These are phyloP conservation scores for Crocodylus rhombifer DNA, from an alignment of 2,797 vertebrate species.

Conservation along the genomic window DNA sequence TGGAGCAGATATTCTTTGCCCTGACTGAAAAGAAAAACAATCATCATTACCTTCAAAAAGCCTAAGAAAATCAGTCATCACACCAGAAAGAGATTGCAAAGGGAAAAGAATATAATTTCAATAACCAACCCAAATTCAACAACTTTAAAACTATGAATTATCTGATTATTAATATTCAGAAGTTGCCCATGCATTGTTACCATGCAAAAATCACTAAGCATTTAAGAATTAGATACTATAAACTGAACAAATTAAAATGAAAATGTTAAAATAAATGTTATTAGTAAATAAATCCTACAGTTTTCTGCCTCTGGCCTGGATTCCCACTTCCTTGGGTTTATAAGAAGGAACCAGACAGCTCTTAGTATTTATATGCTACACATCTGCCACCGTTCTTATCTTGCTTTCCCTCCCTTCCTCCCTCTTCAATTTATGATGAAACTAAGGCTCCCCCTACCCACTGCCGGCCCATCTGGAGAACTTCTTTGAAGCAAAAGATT, in stretches of 20 bases:
- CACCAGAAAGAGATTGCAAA: neutral
- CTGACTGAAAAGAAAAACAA: constrained; percentile 24
- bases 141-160: neutral
- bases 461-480: neutral
- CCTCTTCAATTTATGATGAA: neutral
- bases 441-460: neutral
- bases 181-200: accelerated
- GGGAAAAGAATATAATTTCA: neutral
- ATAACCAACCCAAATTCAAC: neutral
- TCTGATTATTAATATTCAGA: neutral
- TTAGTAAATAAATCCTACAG: neutral
- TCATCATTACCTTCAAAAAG: neutral
- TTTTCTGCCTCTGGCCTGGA: neutral
- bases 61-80: neutral
- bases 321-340: neutral
- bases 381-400: neutral
- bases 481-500: neutral
- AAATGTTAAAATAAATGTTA: neutral
- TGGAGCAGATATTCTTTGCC: accelerated
- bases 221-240: neutral
- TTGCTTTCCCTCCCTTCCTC: neutral
- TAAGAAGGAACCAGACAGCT: neutral
- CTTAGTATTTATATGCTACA: constrained; percentile 9
- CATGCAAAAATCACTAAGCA: neutral
- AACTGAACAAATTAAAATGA: neutral